phyloP scores from a whole-genome alignment of 2,888 invertebrate species.

The Epiblema foenella region DNA sequence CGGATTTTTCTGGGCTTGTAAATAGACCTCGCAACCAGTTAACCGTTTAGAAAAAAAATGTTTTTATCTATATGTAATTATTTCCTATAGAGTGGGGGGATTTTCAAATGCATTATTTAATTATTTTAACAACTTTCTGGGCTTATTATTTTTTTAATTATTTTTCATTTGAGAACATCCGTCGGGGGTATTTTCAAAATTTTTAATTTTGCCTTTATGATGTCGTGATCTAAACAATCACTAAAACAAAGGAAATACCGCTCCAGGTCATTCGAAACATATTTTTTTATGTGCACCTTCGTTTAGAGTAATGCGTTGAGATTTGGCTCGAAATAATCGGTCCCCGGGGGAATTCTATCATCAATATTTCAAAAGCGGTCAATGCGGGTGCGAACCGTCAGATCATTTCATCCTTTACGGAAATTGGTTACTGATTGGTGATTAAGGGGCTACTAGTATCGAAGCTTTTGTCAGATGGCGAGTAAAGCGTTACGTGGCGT shows the following conservation, averaged over 20 bases:
- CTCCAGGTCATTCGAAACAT: constrained; percentile 2
- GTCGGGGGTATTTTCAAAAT: no score
- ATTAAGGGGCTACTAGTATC: constrained; percentile 13
- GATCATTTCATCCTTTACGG: constrained; percentile 24
- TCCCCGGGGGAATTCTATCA: constrained; percentile 16
- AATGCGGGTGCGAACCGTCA: constrained; percentile 27
- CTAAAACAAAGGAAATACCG: neutral
- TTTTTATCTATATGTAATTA: no score
- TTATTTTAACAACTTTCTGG: no score
- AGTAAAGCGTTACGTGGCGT: neutral
- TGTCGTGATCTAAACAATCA: neutral
- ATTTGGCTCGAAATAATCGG: constrained; percentile 34
- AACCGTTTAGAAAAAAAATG: no score
- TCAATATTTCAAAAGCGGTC: constrained; percentile 34
- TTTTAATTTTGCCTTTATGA: no score
- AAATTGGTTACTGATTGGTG: constrained; percentile 30
- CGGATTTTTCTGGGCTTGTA: no score
- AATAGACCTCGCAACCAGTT: no score
- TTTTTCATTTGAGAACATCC: no score
- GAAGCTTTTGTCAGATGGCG: neutral
- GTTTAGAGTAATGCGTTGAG: constrained; percentile 26
- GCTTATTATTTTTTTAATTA: no score
- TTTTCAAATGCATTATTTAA: no score
- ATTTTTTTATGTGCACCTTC: constrained; percentile 13
- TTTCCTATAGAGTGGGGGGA: no score